Evolutionary conservation across 1,140 invertebrate species (phyloP).

Genomic region (Papilio aristodemus): DNA sequence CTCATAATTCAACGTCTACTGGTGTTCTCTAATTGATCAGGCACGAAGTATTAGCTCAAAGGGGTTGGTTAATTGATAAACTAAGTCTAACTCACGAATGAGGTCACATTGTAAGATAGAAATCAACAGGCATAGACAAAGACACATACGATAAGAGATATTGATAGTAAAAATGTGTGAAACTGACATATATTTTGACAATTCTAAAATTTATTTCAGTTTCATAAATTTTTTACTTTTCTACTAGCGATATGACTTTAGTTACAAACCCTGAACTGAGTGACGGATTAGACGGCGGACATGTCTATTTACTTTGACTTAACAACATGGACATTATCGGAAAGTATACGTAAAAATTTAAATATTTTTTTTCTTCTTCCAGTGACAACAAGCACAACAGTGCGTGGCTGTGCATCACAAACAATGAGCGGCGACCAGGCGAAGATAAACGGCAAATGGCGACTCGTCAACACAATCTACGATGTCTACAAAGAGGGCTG

Average conservation of each 20-base stretch:
- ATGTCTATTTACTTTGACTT: too few relatives aligned
- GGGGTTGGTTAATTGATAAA: conserved; percentile 2
- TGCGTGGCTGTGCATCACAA: conserved; percentile 63
- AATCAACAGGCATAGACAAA: neutral
- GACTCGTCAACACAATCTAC: conserved; percentile 46
- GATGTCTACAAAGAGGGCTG: conserved; percentile 60
- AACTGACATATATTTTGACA: too few relatives aligned
- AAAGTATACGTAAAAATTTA: neutral
- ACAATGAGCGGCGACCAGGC: conserved; percentile 55
- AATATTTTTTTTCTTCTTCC: conserved; percentile 43
- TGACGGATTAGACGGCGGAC: too few relatives aligned
- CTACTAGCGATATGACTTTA: too few relatives aligned
- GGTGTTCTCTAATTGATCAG: neutral
- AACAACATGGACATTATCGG: neutral
- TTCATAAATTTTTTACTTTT: too few relatives aligned
- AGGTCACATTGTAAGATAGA: neutral
- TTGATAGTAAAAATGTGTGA: too few relatives aligned
- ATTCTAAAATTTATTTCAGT: too few relatives aligned
- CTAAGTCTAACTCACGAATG: neutral
- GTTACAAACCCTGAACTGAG: too few relatives aligned
- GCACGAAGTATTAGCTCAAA: neutral
- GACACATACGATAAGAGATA: too few relatives aligned
- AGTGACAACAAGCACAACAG: conserved; percentile 48
- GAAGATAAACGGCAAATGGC: conserved; percentile 61
- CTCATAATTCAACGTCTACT: neutral